Base-by-base conservation (phyloP, 2,113 vertebrate genomes). In the Ivindomyrus marchei region DNA sequence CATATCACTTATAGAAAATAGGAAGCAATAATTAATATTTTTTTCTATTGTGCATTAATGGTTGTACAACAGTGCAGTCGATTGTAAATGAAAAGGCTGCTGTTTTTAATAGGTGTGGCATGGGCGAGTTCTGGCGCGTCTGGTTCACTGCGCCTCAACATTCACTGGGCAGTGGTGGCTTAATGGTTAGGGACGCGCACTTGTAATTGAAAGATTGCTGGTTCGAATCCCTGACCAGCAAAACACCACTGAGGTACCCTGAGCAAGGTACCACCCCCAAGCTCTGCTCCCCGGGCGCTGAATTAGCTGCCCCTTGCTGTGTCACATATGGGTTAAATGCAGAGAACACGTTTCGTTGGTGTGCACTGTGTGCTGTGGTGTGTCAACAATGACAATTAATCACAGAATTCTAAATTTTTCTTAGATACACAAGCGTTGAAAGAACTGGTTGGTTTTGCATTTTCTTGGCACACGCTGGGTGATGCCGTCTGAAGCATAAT, bases 361-460 rank as follows among this genome's bases (percentile, higher is more conserved):
- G 49, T 50, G 49, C 49, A 13, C 49, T 13, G 49, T 50, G 9
- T 50, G 11, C 11, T 50, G 49, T 3, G 49, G 11, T 50, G 49
- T 15, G 49, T 50, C 49, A 15, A 3, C 49, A 50, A 50, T 50
- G 49, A 50, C 49, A 50, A 13, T 45, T 45, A 45, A 46, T 50
- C 11, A 50, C 49, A 13, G 15, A 50, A 50, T 52, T 52, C 3
- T 1, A 15, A 0, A 15, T 92, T 94, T 94, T 95, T 94, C 95
- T 93, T 94, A 94, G 95, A 93, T 94, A 94, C 93, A 94, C 94
- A 94, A 95, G 93, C 92, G 90, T 85, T 17, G 45, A 21, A 47
- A 42, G 39, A 50, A 42, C 53, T 62, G 52, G 39, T 90, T 87
- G 88, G 89, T 91, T 88, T 24, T 42, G 70, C 42, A 87, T 58